Evolutionary conservation across 2,113 vertebrate species (phyloP).

Genomic region (Proterorhinus semilunaris): DNA sequence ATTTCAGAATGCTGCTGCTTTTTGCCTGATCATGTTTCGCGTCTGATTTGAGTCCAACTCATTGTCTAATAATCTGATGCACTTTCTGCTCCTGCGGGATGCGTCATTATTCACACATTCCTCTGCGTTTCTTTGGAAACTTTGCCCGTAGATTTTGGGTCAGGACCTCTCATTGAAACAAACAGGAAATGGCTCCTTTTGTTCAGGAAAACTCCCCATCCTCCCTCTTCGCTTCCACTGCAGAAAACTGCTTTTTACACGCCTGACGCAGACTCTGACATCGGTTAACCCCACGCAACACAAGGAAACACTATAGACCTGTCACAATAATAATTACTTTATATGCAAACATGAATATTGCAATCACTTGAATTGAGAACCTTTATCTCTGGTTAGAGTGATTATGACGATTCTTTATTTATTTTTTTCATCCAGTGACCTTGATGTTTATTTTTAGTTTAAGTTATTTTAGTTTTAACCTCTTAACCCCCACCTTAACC

Average conservation of each 20-base stretch:
- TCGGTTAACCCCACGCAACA: neutral
- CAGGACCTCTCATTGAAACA: slow-evolving; percentile 10
- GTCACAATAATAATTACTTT: no score
- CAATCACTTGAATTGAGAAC: no score
- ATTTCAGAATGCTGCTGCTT: neutral
- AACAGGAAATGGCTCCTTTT: slow-evolving; percentile 28
- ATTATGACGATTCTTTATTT: no score
- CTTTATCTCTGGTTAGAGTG: no score
- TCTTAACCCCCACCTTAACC: no score
- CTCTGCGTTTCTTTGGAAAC: neutral
- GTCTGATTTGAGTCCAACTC: neutral
- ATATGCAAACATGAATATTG: no score
- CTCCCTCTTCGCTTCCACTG: neutral
- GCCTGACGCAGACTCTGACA: neutral
- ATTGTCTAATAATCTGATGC: neutral
- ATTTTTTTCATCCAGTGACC: neutral
- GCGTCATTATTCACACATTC: slow-evolving; percentile 3
- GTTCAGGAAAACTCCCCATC: slow-evolving; percentile 3
- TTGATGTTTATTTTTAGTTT: neutral
- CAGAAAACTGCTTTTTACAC: neutral
- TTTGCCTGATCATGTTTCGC: no score
- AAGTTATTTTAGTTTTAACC: neutral
- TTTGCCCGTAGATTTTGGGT: slow-evolving; percentile 5
- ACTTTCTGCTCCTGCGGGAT: neutral
- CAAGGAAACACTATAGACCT: neutral